Evolutionary conservation across 2,797 vertebrate species (phyloP), one percentile per base, ranked within the genome.

Genomic region (Sphenodon punctatus): DNA sequence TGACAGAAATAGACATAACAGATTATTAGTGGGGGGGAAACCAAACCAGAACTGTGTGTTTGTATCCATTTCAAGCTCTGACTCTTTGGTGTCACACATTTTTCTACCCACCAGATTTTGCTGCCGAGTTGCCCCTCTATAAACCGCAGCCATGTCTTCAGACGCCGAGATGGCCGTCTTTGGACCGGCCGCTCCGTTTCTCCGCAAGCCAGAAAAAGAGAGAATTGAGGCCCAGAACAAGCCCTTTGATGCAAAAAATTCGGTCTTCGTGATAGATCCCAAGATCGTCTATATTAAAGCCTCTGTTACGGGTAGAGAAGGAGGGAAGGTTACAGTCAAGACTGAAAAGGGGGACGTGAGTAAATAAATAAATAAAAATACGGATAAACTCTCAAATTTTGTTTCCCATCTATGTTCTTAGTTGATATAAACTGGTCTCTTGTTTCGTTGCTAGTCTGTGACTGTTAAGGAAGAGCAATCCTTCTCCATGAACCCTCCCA

Each of bases 401-500:
- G 19, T 74, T 42, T 9, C 67, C 38, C 15, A 66, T 25, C 14
- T 53, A 4, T 16, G 38, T 7, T 43, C 13, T 72, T 23, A 72
- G 4, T 38, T 64, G 6, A 49, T 42, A 58, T 53, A 19, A n/a
- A 36, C 16, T 14, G 4, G n/a, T 69, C 20, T 75, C 70, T 66
- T 68, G 36, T 67, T 64, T 73, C 43, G n/a, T 41, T 65, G 43
- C 22, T 73, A 97, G 96, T 93, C 89, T 64, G 64, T 96, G 32
- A 96, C 95, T 14, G 95, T 96, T 1, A 96, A 96, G 60, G 95
- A 96, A 0, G 93, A 94, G 1, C 92, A 97, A 77, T 36, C 95
- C 38, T 95, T 96, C 53, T 88, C 97, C 30, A 97, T 96, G 95
- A 98, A 98, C 43, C 97, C 97, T 88, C 97, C 97, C 53, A 98